Conservation (phyloP, 1,140 invertebrate genomes). For the Pachyrhynchus sulphureomaculatus region DNA sequence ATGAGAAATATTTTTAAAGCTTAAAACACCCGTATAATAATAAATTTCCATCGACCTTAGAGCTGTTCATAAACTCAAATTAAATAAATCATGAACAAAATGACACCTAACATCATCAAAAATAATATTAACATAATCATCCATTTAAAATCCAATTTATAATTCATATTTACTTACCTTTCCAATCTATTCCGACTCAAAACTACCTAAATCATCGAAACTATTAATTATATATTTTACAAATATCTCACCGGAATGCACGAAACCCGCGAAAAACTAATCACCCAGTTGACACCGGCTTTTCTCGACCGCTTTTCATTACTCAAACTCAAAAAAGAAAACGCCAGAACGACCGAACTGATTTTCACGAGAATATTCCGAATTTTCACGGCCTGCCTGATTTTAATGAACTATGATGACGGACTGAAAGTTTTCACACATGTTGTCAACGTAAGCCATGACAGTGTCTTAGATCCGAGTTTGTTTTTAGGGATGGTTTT, state of each 20-base stretch:
- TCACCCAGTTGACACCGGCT: slow-evolving; percentile 34
- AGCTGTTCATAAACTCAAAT: no score
- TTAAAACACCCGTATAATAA: no score
- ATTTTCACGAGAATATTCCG: slow-evolving; percentile 26
- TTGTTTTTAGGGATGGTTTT: slow-evolving; percentile 12
- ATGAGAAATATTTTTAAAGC: no score
- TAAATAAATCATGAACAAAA: no score
- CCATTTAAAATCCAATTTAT: not conserved
- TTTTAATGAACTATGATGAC: slow-evolving; percentile 45
- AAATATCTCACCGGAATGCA: slow-evolving; percentile 7
- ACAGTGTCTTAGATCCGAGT: slow-evolving; percentile 27
- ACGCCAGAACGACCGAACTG: not conserved
- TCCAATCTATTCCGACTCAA: not conserved
- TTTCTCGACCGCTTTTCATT: slow-evolving; percentile 23
- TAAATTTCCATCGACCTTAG: no score
- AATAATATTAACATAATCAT: not conserved
- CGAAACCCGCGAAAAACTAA: slow-evolving; percentile 39
- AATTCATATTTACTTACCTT: slow-evolving; percentile 18
- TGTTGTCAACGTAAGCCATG: slow-evolving; percentile 45
- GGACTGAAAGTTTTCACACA: slow-evolving; percentile 47
- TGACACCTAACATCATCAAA: no score
- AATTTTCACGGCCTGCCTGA: slow-evolving; percentile 40
- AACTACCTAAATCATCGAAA: slow-evolving; percentile 24
- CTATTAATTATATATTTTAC: slow-evolving; percentile 29
- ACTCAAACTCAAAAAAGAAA: slow-evolving; percentile 7